These are phyloP conservation scores for Orchestes rusci DNA, from an alignment of 2,888 invertebrate species.

Conservation along the genomic window DNA sequence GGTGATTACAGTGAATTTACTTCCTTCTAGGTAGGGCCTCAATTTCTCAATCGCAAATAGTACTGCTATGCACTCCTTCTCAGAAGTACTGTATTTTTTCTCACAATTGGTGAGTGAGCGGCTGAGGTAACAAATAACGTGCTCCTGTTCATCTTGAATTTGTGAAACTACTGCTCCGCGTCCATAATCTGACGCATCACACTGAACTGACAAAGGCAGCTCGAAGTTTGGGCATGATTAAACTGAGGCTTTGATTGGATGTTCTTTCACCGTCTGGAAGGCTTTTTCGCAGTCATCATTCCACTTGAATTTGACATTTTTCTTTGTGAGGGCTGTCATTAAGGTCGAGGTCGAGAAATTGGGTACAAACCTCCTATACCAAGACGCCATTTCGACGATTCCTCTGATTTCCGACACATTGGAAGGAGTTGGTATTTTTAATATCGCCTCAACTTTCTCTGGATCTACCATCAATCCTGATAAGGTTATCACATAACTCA, in stretches of 20 bases:
- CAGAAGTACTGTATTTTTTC: not conserved
- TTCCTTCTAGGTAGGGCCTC: no score
- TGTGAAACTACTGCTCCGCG: not conserved
- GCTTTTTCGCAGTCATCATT: slow-evolving; percentile 4
- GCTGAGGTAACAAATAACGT: slow-evolving; percentile 14
- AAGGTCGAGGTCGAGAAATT: slow-evolving; percentile 13
- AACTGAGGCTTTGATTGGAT: slow-evolving; percentile 15
- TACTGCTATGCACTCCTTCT: not conserved
- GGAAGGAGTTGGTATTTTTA: slow-evolving; percentile 19
- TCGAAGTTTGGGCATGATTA: slow-evolving; percentile 16
- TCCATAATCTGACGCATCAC: slow-evolving; percentile 4
- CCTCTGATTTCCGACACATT: slow-evolving; percentile 21
- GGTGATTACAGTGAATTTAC: slow-evolving; percentile 24
- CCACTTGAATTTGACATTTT: slow-evolving; percentile 6
- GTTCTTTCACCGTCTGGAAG: slow-evolving; percentile 9
- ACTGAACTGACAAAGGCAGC: not conserved
- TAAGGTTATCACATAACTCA: slow-evolving; percentile 24
- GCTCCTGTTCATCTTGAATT: slow-evolving; percentile 16
- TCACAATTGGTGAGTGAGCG: not conserved
- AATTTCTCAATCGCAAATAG: slow-evolving; percentile 12
- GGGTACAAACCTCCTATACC: no score
- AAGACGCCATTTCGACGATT: slow-evolving; percentile 16
- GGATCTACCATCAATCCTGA: slow-evolving; percentile 20
- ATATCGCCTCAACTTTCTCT: slow-evolving; percentile 22
- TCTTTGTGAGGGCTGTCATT: slow-evolving; percentile 2